A percentile compares a stretch with the other conserved stretches of the same genome.
Evolutionary conservation across 2,888 invertebrate species (phyloP).

Genomic region (Orthosia gothica): DNA sequence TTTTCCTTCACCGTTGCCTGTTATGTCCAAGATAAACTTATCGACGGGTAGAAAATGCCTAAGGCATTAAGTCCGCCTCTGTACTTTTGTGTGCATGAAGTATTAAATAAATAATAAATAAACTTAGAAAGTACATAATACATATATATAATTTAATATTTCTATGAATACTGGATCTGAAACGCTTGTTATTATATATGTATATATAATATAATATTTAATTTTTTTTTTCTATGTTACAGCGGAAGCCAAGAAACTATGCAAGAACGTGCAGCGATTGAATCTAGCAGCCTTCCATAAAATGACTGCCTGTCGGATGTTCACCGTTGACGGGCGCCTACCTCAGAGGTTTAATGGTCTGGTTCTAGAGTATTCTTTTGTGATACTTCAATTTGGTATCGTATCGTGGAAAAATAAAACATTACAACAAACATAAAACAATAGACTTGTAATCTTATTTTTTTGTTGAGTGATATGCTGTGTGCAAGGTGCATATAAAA

Average conservation of each 20-base stretch:
- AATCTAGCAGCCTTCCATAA: conserved; percentile 32
- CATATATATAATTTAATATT: no score
- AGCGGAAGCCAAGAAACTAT: conserved; percentile 37
- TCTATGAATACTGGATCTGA: no score
- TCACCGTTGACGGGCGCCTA: conserved; percentile 19
- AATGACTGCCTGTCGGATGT: conserved; percentile 32
- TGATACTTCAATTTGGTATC: conserved; percentile 27
- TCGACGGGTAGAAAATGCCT: no score
- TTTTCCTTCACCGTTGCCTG: no score
- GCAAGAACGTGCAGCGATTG: conserved; percentile 42
- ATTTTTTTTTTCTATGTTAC: neutral
- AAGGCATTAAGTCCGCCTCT: no score
- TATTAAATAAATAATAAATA: no score
- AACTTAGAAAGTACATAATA: no score
- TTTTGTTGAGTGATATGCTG: neutral
- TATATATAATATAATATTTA: neutral
- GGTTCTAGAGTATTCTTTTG: conserved; percentile 32
- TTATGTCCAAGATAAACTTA: no score
- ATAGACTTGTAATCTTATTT: neutral
- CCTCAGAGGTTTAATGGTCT: conserved; percentile 26
- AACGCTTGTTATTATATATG: no score
- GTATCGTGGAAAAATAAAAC: neutral
- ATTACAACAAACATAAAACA: no score
- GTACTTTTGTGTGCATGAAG: no score
- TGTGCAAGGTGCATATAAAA: no score